Evolutionary conservation across 2,888 invertebrate species (phyloP), one percentile per base, ranked within the genome.

Genomic region (Exephanes ischioxanthus): DNA sequence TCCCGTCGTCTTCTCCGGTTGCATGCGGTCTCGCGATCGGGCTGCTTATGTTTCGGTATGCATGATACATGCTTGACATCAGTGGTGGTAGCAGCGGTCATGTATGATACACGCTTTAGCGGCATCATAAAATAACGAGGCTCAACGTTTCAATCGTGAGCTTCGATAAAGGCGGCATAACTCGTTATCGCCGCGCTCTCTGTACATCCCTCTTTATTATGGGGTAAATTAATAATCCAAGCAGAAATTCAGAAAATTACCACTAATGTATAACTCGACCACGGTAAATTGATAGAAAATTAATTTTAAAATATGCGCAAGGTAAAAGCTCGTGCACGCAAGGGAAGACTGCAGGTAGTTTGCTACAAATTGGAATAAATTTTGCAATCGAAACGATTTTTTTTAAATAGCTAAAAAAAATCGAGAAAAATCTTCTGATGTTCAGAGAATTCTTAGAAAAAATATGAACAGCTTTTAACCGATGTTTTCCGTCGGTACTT

Each of bases 121-220:
- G 72, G 55, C 22, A 9, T 76, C 78, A 41, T 79, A 67, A 79
- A 83, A 83, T 85, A 85, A 75, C 66, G 73, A 82, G 78, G 61
- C 70, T 85, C 37, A 75, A 85, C 85, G 51, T 85, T 85, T 85
- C 78, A 85, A 85, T 85, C 83, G 26, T 16, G 51, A 75, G 48
- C 63, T 58, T 67, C 82, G 33, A 77, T 19, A 45, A 63, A 37
- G 51, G 41, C 48, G 68, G 70, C 72, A 63, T 41, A 53, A 73
- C 72, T 77, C 72, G 75, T 83, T 83, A 75, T 67, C 30, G 61
- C 51, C 37, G 76, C 37, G 16, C 5, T 11, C 16, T 26, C 16
- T 55, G 9, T 11, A 63, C 70, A 41, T 83, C 30, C 33, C 61
- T 80, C 71, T 84, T 71, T 2, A 80, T 83, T 75, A 45, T 26